Conservation (phyloP, 2,113 vertebrate species). For the Alouatta palliata region DNA sequence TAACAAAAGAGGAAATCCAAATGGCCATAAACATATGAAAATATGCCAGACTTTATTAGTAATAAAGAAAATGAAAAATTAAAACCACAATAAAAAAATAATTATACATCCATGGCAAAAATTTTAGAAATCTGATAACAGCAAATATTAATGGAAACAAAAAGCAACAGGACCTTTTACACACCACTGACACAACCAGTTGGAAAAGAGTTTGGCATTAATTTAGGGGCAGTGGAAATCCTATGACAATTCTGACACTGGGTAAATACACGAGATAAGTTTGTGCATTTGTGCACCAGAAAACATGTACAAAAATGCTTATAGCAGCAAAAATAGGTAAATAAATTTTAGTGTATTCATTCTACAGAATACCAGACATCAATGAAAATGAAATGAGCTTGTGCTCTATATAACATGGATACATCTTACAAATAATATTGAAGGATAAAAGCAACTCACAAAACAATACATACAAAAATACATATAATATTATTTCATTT, state of each 20-base stretch:
- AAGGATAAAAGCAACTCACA: background rate
- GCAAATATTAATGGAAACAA: background rate
- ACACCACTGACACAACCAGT: background rate
- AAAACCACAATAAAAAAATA: background rate
- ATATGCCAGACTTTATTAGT: background rate
- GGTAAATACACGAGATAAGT: background rate
- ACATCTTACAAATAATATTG: background rate
- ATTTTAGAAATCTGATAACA: background rate
- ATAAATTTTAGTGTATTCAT: background rate
- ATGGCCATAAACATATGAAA: background rate
- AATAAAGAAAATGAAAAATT: background rate
- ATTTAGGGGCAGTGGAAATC: background rate
- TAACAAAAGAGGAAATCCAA: slow-evolving; percentile 1
- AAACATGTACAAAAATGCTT: background rate
- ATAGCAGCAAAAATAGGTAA: background rate
- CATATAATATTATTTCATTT: background rate
- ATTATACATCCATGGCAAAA: background rate
- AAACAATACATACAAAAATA: background rate
- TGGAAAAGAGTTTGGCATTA: background rate
- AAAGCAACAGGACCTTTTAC: background rate
- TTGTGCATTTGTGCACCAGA: background rate
- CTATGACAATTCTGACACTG: background rate
- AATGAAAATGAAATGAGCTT: slow-evolving; percentile 33
- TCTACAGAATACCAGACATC: background rate
- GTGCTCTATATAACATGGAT: background rate